Base-by-base conservation (phyloP, 2,113 vertebrate species). In the Pterocles gutturalis region DNA sequence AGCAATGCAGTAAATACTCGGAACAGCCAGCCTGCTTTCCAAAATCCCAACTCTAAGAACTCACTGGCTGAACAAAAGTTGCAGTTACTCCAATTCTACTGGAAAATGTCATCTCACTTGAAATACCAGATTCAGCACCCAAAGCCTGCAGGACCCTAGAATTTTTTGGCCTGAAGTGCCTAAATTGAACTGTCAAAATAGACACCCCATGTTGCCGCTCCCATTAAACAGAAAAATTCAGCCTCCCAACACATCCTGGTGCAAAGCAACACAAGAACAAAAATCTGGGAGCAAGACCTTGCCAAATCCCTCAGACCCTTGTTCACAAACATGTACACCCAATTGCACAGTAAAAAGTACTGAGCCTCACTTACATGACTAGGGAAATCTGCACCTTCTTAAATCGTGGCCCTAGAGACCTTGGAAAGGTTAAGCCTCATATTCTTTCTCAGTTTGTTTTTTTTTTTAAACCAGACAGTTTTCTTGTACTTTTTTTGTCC, bases 1-100 rank as follows among this genome's bases (percentile, higher is more conserved):
- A 2, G 31, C 13, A 81, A 64, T 1, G 3, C 11, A 49, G 5
- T 19, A 43, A 69, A 83, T 12, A 0, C 4, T 9, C 78, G 28
- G 19, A 62, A 17, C 6, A 57, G 53, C 10, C 2, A 25, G 16
- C 2, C 10, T n/a, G 13, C 4, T 53, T 75, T 67, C 36, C 11
- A 7, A 73, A 85, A 55, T 41, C 22, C 10, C 46, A 70, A 48
- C 41, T 83, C 38, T 10, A 43, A 25, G 33, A 86, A 70, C 2
- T 60, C n/a, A 48, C 3, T 12, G 81, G 55, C 51, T 57, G 24
- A 93, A 93, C 20, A 60, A 24, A 80, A 71, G 26, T 4, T 67
- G 16, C 14, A 65, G 28, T 43, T 71, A 64, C 5, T 66, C 13
- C 51, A 81, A 22, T 5, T 62, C 17, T 43, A 82, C 17, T 20